A percentile compares a stretch with the other conserved stretches of the same genome.
phyloP scores from a whole-genome alignment of 2,797 vertebrate genomes.

The Coilia nasus region DNA sequence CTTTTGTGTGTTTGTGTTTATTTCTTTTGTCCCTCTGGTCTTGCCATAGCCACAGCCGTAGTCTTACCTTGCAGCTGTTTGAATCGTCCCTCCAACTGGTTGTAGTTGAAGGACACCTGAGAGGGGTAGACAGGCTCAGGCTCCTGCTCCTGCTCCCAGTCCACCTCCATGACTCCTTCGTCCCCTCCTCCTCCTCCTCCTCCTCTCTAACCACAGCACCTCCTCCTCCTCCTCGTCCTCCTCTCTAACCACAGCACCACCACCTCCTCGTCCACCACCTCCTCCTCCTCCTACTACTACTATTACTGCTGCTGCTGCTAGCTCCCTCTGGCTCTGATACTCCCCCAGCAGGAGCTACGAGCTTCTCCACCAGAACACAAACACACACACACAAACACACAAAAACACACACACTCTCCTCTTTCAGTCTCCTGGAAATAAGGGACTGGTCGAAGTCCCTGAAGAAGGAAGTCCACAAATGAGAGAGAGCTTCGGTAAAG shows the following conservation, averaged over 20 bases:
- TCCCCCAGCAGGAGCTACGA: too few species aligned
- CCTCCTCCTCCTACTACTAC: too few species aligned
- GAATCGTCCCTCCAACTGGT: constrained; percentile 91
- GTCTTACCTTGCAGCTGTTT: constrained; percentile 95
- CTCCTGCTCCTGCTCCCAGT: constrained; percentile 77
- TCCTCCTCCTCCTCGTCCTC: neutral
- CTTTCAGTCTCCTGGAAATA: too few species aligned
- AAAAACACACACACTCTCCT: too few species aligned
- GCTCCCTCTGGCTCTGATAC: too few species aligned
- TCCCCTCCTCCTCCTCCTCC: neutral
- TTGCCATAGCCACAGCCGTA: neutral
- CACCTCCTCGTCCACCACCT: too few species aligned
- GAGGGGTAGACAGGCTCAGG: constrained; percentile 70
- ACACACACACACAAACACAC: too few species aligned
- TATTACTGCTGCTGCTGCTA: too few species aligned
- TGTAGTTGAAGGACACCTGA: constrained; percentile 83
- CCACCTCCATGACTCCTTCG: constrained; percentile 80
- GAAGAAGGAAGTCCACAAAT: too few species aligned
- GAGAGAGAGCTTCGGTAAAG: neutral
- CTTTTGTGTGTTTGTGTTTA: neutral
- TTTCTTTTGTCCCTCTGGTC: neutral
- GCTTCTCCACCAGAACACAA: too few species aligned
- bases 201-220: neutral
- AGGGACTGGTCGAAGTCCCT: too few species aligned
- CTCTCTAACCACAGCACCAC: neutral